phyloP scores from a whole-genome alignment of 2,113 vertebrate species.

The Oxyruncus cristatus region DNA sequence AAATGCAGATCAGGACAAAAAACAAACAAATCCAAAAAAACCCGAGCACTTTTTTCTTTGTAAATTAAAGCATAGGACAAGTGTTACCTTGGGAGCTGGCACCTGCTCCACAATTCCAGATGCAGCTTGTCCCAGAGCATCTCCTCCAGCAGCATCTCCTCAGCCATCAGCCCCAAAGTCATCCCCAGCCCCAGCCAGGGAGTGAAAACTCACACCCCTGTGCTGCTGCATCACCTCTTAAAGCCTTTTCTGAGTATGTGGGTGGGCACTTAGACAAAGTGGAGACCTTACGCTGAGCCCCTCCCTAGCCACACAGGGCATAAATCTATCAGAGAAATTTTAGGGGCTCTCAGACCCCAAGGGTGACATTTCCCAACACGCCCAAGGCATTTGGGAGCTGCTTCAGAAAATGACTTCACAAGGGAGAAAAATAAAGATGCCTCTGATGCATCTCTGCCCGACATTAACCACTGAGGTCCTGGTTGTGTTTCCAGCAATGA shows the following conservation, averaged over 20 bases:
- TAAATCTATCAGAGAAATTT: neutral
- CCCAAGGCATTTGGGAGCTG: neutral
- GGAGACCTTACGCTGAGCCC: rapidly evolving
- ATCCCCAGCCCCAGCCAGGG: neutral
- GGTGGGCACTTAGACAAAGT: neutral
- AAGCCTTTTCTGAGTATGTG: neutral
- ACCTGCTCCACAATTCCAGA: neutral
- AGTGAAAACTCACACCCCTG: neutral
- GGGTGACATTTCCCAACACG: neutral
- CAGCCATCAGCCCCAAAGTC: rapidly evolving
- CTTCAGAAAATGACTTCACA: neutral
- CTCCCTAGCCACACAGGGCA: neutral
- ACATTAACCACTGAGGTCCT: neutral
- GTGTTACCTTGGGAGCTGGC: neutral
- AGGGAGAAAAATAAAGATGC: neutral
- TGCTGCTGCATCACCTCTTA: neutral
- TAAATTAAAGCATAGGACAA: neutral
- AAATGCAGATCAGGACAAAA: neutral
- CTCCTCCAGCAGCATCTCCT: neutral
- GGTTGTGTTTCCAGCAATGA: neutral
- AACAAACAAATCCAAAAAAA: neutral
- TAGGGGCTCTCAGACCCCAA: neutral
- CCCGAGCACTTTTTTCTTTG: rapidly evolving
- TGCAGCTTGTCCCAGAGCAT: neutral
- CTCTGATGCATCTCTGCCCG: neutral